A percentile compares a stretch with the other conserved stretches of the same genome.
Conservation (phyloP, 1,140 invertebrate genomes). For the Lycorma delicatula region DNA sequence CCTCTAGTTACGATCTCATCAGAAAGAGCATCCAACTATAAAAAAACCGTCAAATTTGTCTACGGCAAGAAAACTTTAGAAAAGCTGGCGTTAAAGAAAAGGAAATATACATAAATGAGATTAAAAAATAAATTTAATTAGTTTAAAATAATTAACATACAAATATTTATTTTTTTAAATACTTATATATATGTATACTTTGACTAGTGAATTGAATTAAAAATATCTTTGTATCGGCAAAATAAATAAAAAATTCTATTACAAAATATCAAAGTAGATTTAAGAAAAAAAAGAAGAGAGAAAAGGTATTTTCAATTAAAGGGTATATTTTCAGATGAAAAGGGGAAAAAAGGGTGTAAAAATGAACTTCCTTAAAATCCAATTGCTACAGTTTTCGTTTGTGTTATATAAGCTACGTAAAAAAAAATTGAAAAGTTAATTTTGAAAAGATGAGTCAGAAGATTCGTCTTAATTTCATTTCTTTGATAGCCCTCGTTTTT, state of each 20-base stretch:
- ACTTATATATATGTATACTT: neutral
- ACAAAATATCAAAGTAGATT: neutral
- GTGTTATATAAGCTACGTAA: neutral
- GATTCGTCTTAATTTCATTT: slow-evolving; percentile 1
- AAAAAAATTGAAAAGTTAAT: slow-evolving; percentile 4
- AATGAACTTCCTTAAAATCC: neutral
- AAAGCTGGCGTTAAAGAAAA: too few species aligned
- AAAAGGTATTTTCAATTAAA: neutral
- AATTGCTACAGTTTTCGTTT: neutral
- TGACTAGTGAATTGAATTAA: neutral
- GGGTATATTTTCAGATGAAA: neutral
- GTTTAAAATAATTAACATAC: too few species aligned
- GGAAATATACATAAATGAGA: too few species aligned
- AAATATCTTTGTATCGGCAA: neutral
- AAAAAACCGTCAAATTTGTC: too few species aligned
- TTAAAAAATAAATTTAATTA: too few species aligned
- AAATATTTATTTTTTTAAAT: neutral
- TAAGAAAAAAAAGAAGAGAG: neutral
- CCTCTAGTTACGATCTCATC: too few species aligned
- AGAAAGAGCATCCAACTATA: too few species aligned
- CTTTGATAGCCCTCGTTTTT: slow-evolving; percentile 7
- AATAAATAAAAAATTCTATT: neutral
- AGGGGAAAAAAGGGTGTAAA: neutral
- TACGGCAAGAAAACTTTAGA: too few species aligned
- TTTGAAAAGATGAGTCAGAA: neutral